These are phyloP conservation scores for Microvelia longipes DNA, from an alignment of 1,140 invertebrate species.

Conservation along the genomic window DNA sequence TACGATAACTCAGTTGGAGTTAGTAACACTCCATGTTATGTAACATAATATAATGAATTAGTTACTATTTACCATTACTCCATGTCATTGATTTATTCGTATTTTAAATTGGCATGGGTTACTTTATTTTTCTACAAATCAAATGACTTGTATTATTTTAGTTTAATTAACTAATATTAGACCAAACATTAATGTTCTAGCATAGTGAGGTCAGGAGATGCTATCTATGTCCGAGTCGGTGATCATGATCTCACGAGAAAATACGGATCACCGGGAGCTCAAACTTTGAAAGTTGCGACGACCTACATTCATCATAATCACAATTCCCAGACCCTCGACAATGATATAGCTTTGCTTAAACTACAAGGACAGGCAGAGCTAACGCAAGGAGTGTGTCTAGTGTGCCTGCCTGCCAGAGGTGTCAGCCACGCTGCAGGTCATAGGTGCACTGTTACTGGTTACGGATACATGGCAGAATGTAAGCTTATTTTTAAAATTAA, in stretches of 20 bases:
- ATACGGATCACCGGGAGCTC: slow-evolving; percentile 71
- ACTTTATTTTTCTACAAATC: no score
- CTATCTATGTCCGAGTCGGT: slow-evolving; percentile 79
- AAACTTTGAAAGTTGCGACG: slow-evolving; percentile 72
- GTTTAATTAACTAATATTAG: no score
- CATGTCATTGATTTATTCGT: no score
- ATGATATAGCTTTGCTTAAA: slow-evolving; percentile 87
- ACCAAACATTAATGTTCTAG: no score
- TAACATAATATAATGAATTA: background rate
- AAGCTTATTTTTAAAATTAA: slow-evolving; percentile 24
- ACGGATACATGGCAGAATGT: slow-evolving; percentile 89
- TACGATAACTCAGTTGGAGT: no score
- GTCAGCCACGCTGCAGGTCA: slow-evolving; percentile 73
- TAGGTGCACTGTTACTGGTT: slow-evolving; percentile 80
- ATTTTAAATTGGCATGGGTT: no score
- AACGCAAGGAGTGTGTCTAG: slow-evolving; percentile 64
- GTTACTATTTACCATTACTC: no score
- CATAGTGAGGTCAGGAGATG: slow-evolving; percentile 76
- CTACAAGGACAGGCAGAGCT: slow-evolving; percentile 79
- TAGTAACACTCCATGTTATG: background rate
- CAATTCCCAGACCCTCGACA: slow-evolving; percentile 87
- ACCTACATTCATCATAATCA: slow-evolving; percentile 95
- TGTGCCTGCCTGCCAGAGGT: slow-evolving; percentile 74
- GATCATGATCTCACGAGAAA: slow-evolving; percentile 80
- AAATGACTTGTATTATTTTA: no score